Base-by-base conservation (phyloP, 2,797 vertebrate species). In the Allobates femoralis region DNA sequence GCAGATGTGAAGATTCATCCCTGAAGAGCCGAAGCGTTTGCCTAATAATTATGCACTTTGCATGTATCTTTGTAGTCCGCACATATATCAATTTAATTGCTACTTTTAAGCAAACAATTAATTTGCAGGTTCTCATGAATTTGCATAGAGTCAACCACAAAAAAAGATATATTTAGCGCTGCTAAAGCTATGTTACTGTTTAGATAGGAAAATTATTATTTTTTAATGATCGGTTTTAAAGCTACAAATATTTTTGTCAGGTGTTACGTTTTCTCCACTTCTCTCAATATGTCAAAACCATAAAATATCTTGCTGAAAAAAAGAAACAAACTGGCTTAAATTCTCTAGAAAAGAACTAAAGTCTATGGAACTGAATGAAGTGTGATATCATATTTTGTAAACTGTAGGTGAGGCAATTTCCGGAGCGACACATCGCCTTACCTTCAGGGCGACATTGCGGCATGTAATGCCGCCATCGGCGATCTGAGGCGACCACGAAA, bases 81-180 rank as follows among this genome's bases (percentile, higher is more conserved):
- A 56, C 16, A 34, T 76, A 19, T 21, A 34, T 56, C 67, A 71
- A 23, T 41, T 51, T 50, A 69, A 74, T 74, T 46, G 37, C 69
- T 74, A 15, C 23, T 26, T 74, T 46, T 74, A 50, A n/a, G 18
- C 19, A 56, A 56, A 77, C 28, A 77, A 23, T 34, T 77, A 55
- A 77, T 55, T 32, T 23, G 19, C 23, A 56, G 55, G 30, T 34
- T n/a, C 14, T 32, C 15, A 56, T 12, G 18, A 77, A 77, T 77
- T 77, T 77, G 75, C 75, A 77, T 77, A 16, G 3, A 77, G 23
- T 34, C 5, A 56, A 77, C 75, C 75, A 77, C 75, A 77, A 34
- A 32, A 77, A 77, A 32, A 34, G 21, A 18, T 55, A 10, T 77
- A 18, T 32, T 7, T 32, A 34, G 18, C 10, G 51, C 18, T 56